Conservation (phyloP, 2,113 vertebrate species). For the Ictalurus punctatus region DNA sequence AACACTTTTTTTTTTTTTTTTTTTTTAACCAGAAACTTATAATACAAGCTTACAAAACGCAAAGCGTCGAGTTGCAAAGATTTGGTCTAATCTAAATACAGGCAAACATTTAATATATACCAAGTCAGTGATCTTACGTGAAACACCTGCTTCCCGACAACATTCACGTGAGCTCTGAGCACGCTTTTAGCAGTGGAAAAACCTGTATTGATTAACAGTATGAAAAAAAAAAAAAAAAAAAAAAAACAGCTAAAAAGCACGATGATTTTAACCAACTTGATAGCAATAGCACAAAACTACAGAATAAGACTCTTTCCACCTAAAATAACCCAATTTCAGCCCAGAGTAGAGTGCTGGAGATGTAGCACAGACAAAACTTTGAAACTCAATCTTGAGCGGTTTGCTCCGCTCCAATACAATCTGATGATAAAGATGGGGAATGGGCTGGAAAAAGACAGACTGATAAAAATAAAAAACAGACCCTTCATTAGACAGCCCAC, state of each 20-base stretch:
- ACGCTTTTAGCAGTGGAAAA: not conserved
- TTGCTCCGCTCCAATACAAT: constrained; percentile 54
- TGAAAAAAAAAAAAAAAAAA: too few species aligned
- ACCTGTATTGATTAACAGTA: not conserved
- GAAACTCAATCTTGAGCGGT: constrained; percentile 59
- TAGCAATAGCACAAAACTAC: not conserved
- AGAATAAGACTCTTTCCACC: not conserved
- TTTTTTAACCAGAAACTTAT: not conserved
- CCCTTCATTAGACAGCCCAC: constrained; percentile 51
- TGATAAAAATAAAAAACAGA: constrained; percentile 34
- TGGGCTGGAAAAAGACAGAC: constrained; percentile 63
- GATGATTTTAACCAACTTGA: constrained; percentile 11
- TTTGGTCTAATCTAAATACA: not conserved
- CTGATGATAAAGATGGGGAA: constrained; percentile 61
- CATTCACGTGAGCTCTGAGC: not conserved
- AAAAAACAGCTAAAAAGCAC: constrained; percentile 1
- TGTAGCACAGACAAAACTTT: constrained; percentile 44
- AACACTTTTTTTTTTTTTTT: too few species aligned
- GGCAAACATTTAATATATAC: not conserved
- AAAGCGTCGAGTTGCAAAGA: not conserved
- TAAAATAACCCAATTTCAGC: constrained; percentile 22
- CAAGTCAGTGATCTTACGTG: not conserved
- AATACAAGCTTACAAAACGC: not conserved
- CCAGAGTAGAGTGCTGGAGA: not conserved
- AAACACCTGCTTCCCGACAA: not conserved